Percentiles rank a stretch among this genome's conserved stretches.
Conservation (phyloP, 2,797 vertebrate species). For the Microctenopoma steveboyesi region DNA sequence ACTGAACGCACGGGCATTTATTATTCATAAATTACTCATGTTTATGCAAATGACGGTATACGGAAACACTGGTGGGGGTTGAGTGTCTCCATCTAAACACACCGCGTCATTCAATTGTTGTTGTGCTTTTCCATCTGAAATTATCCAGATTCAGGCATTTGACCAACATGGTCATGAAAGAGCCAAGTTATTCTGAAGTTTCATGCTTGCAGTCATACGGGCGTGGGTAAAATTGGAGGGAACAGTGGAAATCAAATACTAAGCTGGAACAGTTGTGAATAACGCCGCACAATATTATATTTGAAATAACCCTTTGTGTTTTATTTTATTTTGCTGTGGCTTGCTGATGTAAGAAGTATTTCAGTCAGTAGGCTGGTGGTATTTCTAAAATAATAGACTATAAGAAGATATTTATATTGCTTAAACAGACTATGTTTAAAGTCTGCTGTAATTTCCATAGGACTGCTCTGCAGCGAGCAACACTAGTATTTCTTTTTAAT, state of each 20-base stretch:
- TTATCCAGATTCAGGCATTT: slow-evolving; percentile 33
- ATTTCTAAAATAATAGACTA: too few species aligned
- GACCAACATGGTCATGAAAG: slow-evolving; percentile 13
- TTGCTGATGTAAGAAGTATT: background rate
- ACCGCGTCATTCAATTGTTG: slow-evolving; percentile 65
- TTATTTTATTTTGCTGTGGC: too few species aligned
- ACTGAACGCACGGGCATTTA: slow-evolving; percentile 92
- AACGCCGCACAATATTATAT: too few species aligned
- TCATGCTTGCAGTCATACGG: background rate
- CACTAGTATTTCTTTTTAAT: too few species aligned
- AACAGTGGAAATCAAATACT: too few species aligned
- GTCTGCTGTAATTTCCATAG: too few species aligned
- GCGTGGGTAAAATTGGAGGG: background rate
- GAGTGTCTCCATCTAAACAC: slow-evolving; percentile 71
- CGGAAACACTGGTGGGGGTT: slow-evolving; percentile 77
- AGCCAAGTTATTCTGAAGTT: slow-evolving; percentile 20
- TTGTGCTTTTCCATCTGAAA: slow-evolving; percentile 21
- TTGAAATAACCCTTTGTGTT: background rate
- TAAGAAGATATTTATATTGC: too few species aligned
- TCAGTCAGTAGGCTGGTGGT: background rate
- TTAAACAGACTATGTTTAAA: too few species aligned
- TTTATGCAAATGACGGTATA: slow-evolving; percentile 93
- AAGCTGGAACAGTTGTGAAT: too few species aligned
- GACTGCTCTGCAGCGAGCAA: too few species aligned
- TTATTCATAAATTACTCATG: slow-evolving; percentile 98